phyloP scores from a whole-genome alignment of 2,888 invertebrate species.

The Ramazzottius varieornatus region DNA sequence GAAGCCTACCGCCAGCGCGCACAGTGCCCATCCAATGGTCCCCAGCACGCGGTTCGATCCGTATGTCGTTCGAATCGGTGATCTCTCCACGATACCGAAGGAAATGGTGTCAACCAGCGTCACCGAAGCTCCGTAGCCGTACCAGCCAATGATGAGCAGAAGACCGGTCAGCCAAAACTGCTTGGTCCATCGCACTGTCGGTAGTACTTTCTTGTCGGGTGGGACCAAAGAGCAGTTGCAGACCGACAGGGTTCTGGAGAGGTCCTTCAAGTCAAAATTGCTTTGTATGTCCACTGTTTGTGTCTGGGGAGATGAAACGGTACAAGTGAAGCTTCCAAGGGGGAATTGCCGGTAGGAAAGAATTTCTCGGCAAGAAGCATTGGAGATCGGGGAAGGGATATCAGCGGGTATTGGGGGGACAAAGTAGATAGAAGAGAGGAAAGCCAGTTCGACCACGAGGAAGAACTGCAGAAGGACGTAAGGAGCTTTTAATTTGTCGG shows the following conservation, averaged over 20 bases:
- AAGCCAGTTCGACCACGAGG: neutral
- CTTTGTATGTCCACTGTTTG: too few relatives aligned
- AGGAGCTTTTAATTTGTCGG: neutral
- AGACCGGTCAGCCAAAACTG: conserved; percentile 3
- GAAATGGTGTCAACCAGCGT: neutral
- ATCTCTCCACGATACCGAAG: neutral
- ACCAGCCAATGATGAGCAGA: neutral
- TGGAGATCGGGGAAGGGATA: too few relatives aligned
- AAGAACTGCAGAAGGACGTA: neutral
- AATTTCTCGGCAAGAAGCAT: too few relatives aligned
- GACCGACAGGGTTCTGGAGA: too few relatives aligned
- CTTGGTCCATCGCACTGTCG: neutral
- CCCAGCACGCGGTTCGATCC: neutral
- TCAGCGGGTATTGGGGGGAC: too few relatives aligned
- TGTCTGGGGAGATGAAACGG: too few relatives aligned
- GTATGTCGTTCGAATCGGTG: neutral
- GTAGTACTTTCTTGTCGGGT: too few relatives aligned
- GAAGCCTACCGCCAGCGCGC: neutral
- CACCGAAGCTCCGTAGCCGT: neutral
- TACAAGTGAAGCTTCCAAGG: too few relatives aligned
- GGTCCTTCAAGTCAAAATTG: too few relatives aligned
- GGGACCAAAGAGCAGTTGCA: too few relatives aligned
- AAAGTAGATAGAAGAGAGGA: neutral
- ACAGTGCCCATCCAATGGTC: neutral
- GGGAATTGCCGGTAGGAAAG: too few relatives aligned